These are phyloP conservation scores for Muschampia plurimacula DNA, from an alignment of 2,888 invertebrate species.

Conservation along the genomic window DNA sequence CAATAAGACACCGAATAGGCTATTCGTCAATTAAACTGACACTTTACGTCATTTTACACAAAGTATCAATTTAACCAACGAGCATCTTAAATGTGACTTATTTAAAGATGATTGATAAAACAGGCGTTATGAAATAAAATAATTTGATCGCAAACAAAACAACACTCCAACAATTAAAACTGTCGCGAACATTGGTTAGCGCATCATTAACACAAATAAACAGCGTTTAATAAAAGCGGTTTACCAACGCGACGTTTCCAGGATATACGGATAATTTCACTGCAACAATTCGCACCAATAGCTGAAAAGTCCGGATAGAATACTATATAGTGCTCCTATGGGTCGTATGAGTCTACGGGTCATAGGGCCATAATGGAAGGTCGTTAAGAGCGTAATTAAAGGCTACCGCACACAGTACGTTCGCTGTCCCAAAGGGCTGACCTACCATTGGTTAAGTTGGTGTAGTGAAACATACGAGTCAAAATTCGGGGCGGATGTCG, in stretches of 20 bases:
- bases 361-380: slow-evolving; percentile 55
- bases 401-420: slow-evolving; percentile 60
- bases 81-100: too few species aligned
- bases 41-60: too few species aligned
- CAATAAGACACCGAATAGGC: neutral
- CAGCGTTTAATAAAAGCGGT: slow-evolving; percentile 9
- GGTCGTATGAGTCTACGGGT: slow-evolving; percentile 44
- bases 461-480: slow-evolving; percentile 41
- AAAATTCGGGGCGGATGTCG: slow-evolving; percentile 8
- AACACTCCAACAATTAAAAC: slow-evolving; percentile 1
- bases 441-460: slow-evolving; percentile 44
- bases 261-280: neutral
- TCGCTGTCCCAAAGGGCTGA: slow-evolving; percentile 51
- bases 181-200: slow-evolving; percentile 11
- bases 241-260: slow-evolving; percentile 18
- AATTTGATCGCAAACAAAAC: neutral
- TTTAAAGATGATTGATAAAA: too few species aligned
- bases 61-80: too few species aligned
- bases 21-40: too few species aligned
- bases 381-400: slow-evolving; percentile 69
- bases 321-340: slow-evolving; percentile 39
- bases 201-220: slow-evolving; percentile 15
- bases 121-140: neutral
- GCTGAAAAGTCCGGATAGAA: slow-evolving; percentile 48
- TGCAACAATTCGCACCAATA: slow-evolving; percentile 18